Percentiles rank a stretch among this genome's conserved stretches.
These are phyloP conservation scores for Siniperca chuatsi DNA, from an alignment of 2,113 vertebrate genomes.

Conservation along the genomic window DNA sequence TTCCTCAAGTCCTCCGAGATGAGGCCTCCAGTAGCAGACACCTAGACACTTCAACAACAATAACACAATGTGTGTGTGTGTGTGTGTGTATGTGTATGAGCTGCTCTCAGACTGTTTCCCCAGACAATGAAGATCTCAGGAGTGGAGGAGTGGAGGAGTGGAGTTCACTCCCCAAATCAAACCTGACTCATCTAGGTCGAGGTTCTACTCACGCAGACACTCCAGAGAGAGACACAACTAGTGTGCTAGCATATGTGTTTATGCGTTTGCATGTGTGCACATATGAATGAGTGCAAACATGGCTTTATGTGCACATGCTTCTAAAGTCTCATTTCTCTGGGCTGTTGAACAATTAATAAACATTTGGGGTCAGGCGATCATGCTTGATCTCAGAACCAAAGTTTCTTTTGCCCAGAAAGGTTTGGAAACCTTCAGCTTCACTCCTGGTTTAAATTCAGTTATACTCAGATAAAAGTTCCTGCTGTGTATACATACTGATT, in stretches of 20 bases:
- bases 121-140: slow-evolving; percentile 49
- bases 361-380: neutral
- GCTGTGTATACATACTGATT: neutral
- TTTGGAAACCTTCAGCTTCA: neutral
- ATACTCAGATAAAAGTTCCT: neutral
- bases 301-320: neutral
- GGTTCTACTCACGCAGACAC: slow-evolving; percentile 35
- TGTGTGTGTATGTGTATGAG: neutral
- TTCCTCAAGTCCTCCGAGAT: slow-evolving; percentile 52
- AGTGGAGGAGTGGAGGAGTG: slow-evolving; percentile 12
- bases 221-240: neutral
- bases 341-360: neutral
- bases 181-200: slow-evolving; percentile 75
- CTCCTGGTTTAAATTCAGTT: neutral
- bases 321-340: neutral
- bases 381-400: neutral
- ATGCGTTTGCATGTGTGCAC: neutral
- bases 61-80: slow-evolving; percentile 21
- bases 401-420: neutral
- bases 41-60: slow-evolving; percentile 51
- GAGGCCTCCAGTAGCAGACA: slow-evolving; percentile 59
- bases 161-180: slow-evolving; percentile 67
- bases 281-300: neutral
- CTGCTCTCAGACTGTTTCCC: slow-evolving; percentile 12
- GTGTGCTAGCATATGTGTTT: slow-evolving; percentile 10